Base-by-base conservation (phyloP, 2,113 vertebrate genomes). In the Amia ocellicauda region DNA sequence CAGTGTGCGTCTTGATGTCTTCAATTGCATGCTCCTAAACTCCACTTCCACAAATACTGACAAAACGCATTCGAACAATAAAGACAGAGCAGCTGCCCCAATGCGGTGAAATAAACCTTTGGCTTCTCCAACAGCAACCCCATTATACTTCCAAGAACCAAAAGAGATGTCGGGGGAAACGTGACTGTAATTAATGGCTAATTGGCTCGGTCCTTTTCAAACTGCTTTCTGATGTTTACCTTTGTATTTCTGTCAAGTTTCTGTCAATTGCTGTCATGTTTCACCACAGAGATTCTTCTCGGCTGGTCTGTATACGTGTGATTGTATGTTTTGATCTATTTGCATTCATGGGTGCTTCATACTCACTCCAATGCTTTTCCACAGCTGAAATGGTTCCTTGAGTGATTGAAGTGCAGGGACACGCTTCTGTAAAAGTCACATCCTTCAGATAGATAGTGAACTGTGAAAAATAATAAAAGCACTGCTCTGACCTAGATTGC, bases 181-280 rank as follows among this genome's bases (percentile, higher is more conserved):
- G 72, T 84, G 78, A 68, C 80, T 78, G 76, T 88, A 87, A 89
- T 88, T 87, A 84, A 83, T 74, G 72, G 73, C 81, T 88, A 85
- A 85, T 86, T 89, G 76, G 69, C 74, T 77, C 75, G 86, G 84
- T 81, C 42, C 69, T 55, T 27, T 16, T 28, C 43, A 47, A 8
- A 47, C 1, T 3, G 16, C 43, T 17, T n/a, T 17, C 13, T 14
- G 43, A 3, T 14, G 14, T 47, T 14, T 4, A 3, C 43, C 4
- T 47, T 13, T 47, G 7, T 2, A 14, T 17, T 8, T 47, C 10
- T 47, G 7, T 47, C n/a, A 47, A 47, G 13, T n/a, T 10, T 55
- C 3, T 55, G 17, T 56, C 26, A 56, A 24, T 9, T 13, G 11
- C 51, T 1, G 22, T 22, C 51, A 26, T 53, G 11, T 24, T 24